Evolutionary conservation across 2,888 invertebrate species (phyloP), one percentile per base, ranked within the genome.

Genomic region (Drosophila emarginata): DNA sequence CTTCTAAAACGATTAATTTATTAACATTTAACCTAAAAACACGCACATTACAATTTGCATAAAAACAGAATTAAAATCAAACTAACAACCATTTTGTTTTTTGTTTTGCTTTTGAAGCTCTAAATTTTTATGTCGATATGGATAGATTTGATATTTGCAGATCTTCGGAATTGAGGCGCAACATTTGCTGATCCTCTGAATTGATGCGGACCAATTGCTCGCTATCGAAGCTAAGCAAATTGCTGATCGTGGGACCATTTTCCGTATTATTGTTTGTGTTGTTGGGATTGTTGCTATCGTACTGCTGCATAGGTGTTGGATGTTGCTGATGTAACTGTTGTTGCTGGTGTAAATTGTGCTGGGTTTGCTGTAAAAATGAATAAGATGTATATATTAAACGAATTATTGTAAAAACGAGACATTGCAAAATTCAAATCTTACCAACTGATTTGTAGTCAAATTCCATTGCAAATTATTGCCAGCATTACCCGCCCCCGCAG

Each of bases 131-230:
- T 79, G 90, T 87, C 56, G 91, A 91, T 87, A 91, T 88, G 52
- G 92, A 91, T 32, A 93, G 89, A 50, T 92, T 93, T 60, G 93
- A 93, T 65, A 94, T 81, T 75, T 89, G 84, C 51, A 90, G 91
- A 75, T 94, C 94, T 67, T 92, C 92, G 5, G 93, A 93, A 83
- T 92, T 93, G 40, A 93, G 91, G 71, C 91, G 91, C 71, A 92
- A 80, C 79, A 93, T 88, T 84, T 93, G 92, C 70, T 93, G 92
- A 73, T 94, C 94, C 66, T 92, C 92, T 1, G 93, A 93, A 81
- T 92, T 92, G 40, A 93, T 91, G 67, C 91, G 91, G 61, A 92
- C 90, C 73, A 93, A 78, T 74, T 93, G 92, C 61, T 92, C 92
- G 72, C 92, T 93, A 75, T 93, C 93, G 79, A 93, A 90, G 81